Evolutionary conservation across 2,888 invertebrate genomes (phyloP).

Genomic region (Caenorhabditis sp.): DNA sequence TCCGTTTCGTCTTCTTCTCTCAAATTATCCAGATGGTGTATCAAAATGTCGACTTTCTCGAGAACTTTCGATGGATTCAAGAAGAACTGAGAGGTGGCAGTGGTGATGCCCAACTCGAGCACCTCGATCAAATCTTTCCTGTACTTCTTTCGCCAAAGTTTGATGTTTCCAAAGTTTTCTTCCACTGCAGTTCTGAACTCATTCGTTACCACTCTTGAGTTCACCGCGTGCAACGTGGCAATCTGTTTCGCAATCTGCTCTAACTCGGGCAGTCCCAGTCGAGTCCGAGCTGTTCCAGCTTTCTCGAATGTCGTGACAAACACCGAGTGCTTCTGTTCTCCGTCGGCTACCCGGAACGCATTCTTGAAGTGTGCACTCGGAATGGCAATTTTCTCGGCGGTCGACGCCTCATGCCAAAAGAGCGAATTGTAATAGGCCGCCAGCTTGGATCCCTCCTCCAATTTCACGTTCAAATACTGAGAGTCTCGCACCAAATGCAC

Average conservation of each 20-base stretch:
- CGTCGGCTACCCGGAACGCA: slow-evolving; percentile 45
- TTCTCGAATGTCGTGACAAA: slow-evolving; percentile 36
- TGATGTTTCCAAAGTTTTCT: slow-evolving; percentile 60
- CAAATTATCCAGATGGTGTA: slow-evolving; percentile 28
- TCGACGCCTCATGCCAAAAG: slow-evolving; percentile 66
- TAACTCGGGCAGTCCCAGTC: slow-evolving; percentile 50
- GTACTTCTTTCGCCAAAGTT: slow-evolving; percentile 31
- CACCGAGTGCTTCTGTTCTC: slow-evolving; percentile 53
- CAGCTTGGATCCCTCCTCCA: slow-evolving; percentile 68
- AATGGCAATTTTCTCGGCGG: slow-evolving; percentile 55
- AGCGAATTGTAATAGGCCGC: slow-evolving; percentile 70
- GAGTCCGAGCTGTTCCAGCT: neutral
- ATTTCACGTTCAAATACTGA: slow-evolving; percentile 51
- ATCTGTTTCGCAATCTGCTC: slow-evolving; percentile 57
- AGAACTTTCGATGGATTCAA: slow-evolving; percentile 31
- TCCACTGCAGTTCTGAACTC: slow-evolving; percentile 47
- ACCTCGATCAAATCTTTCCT: slow-evolving; percentile 37
- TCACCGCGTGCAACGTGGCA: slow-evolving; percentile 65
- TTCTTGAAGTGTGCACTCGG: slow-evolving; percentile 43
- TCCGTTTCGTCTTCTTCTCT: slow-evolving; percentile 19
- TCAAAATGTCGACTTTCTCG: slow-evolving; percentile 47
- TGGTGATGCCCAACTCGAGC: slow-evolving; percentile 26
- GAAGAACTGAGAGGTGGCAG: slow-evolving; percentile 37
- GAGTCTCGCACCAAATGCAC: slow-evolving; percentile 66
- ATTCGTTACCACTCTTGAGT: slow-evolving; percentile 15